A percentile compares a stretch with the other conserved stretches of the same genome.
Evolutionary conservation across 2,113 vertebrate genomes (phyloP).

Genomic region (Pica pica): DNA sequence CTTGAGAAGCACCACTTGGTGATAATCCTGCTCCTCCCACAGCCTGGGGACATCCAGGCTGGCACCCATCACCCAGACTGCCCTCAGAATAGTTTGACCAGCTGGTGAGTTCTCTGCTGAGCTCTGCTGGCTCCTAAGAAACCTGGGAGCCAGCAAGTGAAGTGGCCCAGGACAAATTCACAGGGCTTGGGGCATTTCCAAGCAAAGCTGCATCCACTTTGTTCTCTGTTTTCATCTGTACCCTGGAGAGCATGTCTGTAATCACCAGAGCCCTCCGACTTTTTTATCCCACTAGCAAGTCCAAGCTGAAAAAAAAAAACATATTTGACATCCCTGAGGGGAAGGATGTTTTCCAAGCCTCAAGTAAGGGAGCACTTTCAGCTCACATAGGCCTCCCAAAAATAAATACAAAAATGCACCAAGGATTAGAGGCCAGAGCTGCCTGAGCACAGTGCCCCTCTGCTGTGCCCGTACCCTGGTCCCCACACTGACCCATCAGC

Average conservation of each 20-base stretch:
- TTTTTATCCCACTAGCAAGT: not conserved
- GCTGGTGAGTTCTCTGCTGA: not conserved
- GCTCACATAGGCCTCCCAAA: not conserved
- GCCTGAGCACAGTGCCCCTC: not conserved
- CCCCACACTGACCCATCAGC: rapidly evolving
- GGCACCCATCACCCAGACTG: not conserved
- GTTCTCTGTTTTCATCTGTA: not conserved
- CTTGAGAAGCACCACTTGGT: not conserved
- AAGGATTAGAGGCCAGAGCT: not conserved
- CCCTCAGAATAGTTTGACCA: not conserved
- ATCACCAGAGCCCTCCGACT: not conserved
- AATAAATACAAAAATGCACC: slow-evolving; percentile 24
- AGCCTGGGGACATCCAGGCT: not conserved
- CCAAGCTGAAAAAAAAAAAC: not conserved
- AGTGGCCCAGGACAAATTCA: not conserved
- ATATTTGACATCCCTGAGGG: not conserved
- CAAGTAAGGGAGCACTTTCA: not conserved
- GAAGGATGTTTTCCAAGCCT: slow-evolving; percentile 11
- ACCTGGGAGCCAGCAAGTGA: not conserved
- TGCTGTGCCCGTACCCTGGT: not conserved
- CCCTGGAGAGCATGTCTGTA: not conserved
- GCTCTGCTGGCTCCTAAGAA: not conserved
- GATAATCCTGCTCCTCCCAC: not conserved
- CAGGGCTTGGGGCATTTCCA: not conserved
- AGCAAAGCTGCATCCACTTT: not conserved